These are phyloP conservation scores for Procavia capensis DNA, from an alignment of 2,113 vertebrate genomes.

Conservation along the genomic window DNA sequence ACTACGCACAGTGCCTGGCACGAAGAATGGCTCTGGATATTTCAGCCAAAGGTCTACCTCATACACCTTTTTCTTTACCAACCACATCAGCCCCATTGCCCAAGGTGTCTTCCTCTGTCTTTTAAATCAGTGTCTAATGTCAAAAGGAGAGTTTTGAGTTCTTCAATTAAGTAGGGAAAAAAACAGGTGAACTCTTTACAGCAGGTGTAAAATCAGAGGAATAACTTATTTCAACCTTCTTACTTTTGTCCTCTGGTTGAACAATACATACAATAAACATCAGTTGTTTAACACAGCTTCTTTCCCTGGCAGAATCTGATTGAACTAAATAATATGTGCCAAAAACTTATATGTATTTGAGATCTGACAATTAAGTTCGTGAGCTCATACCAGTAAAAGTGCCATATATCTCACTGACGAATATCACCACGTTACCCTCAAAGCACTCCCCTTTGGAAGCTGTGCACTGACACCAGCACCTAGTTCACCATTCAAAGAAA, in stretches of 20 bases:
- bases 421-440: too few species aligned
- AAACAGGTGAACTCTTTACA: not conserved
- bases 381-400: too few species aligned
- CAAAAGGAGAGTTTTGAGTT: constrained; percentile 20
- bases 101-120: not conserved
- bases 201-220: not conserved
- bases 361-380: too few species aligned
- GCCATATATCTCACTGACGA: too few species aligned
- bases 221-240: not conserved
- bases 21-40: not conserved
- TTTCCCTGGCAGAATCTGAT: not conserved
- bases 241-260: not conserved
- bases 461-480: too few species aligned
- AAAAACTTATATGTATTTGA: constrained; percentile 30
- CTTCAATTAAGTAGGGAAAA: not conserved
- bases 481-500: too few species aligned
- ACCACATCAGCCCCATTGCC: not conserved
- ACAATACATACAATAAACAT: constrained; percentile 18
- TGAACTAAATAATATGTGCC: not conserved
- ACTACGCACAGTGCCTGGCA: not conserved
- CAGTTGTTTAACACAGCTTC: not conserved
- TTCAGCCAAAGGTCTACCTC: not conserved
- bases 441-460: too few species aligned
- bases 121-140: not conserved
- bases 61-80: not conserved